phyloP scores from a whole-genome alignment of 2,888 invertebrate genomes.

The Tetragonula carbonaria region DNA sequence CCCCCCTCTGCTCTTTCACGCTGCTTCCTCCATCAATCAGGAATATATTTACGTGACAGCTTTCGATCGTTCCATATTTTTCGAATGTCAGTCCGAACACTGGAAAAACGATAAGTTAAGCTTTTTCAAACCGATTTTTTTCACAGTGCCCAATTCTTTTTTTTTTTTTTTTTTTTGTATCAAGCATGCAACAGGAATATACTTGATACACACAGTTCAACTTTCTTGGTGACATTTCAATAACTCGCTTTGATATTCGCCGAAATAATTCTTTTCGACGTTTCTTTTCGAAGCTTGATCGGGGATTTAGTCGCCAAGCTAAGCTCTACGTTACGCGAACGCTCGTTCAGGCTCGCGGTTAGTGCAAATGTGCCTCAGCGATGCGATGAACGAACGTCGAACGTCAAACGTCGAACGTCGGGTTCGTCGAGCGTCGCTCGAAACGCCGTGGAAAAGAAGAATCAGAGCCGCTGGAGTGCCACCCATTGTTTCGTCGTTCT shows the following conservation, averaged over 20 bases:
- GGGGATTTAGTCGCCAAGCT: not conserved
- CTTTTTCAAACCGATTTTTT: too few relatives aligned
- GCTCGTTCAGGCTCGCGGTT: not conserved
- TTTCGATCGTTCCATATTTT: not conserved
- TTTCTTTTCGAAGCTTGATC: too few relatives aligned
- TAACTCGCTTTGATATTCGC: too few relatives aligned
- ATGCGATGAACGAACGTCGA: not conserved
- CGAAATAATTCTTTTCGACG: too few relatives aligned
- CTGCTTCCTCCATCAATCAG: not conserved
- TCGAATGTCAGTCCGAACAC: too few relatives aligned
- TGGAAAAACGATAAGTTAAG: not conserved
- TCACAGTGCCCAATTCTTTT: too few relatives aligned
- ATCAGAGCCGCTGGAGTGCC: conserved; percentile 51
- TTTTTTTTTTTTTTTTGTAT: too few relatives aligned
- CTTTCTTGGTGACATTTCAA: too few relatives aligned
- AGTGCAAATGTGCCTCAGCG: not conserved
- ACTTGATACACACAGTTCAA: too few relatives aligned
- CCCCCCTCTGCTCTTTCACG: not conserved
- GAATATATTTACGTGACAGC: not conserved
- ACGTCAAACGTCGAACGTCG: not conserved
- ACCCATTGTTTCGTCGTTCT: conserved; percentile 74
- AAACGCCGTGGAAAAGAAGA: conserved; percentile 43
- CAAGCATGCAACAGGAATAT: too few relatives aligned
- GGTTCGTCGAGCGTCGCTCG: conserved; percentile 14
- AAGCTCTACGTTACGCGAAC: not conserved